Evolutionary conservation across 2,113 vertebrate genomes (phyloP), one percentile per base, ranked within the genome.

Genomic region (Chionis minor): DNA sequence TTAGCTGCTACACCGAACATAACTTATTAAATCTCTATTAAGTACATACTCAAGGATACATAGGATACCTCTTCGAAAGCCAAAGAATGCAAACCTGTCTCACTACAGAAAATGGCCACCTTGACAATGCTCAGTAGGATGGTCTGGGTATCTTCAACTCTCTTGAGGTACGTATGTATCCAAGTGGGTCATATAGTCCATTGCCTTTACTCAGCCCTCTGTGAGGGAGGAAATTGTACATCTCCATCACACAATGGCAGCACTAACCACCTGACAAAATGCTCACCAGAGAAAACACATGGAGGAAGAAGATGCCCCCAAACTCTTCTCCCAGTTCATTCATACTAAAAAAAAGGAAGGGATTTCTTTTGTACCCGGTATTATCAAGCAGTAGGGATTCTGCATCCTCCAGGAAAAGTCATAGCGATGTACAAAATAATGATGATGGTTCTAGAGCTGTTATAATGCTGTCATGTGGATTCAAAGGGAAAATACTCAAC

Each of bases 1-100:
- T 97, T 95, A 98, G 94, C 92, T 96, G 75, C 95, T 96, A 96
- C 86, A 93, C 66, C 92, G 92, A 97, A 90, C 89, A 81, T 84
- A 91, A 87, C 18, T 94, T 94, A 82, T 35, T 94, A 97, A 95
- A 88, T 58, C 13, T 59, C 32, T 85, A 52, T 66, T 96, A 96
- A 85, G 42, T 62, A 75, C 12, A 47, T 59, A 61, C 75, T 87
- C 83, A 86, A 94, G 58, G 54, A 66, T 69, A 80, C 12, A 49
- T 8, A 59, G 35, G 18, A 45, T 79, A 66, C 23, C 6, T 71
- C 65, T 67, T 81, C 3, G 14, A 86, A 86, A 84, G 61, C 8
- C 40, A 91, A 79, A 77, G 52, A 79, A 52, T 10, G 24, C 16
- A 83, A 81, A 94, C 9, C 6, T 65, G 9, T 67, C 42, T 78